Percentiles rank a stretch among this genome's conserved stretches.
These are phyloP conservation scores for Platichthys stellatus DNA, from an alignment of 2,113 vertebrate genomes.

Conservation along the genomic window DNA sequence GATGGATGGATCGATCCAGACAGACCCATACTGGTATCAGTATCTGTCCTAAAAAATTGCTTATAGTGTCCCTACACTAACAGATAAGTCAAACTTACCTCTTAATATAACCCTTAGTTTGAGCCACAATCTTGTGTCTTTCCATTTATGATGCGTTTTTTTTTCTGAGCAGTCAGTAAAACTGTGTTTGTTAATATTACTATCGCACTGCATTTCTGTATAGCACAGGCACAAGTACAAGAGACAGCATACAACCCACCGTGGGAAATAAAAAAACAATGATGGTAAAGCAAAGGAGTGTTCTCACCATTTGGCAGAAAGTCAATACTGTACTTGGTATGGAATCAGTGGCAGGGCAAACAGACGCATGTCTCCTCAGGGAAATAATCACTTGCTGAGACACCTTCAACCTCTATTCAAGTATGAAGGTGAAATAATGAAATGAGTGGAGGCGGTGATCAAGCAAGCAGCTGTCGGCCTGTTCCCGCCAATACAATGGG, in stretches of 20 bases:
- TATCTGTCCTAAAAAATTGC: too few relatives aligned
- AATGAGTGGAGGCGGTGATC: constrained; percentile 66
- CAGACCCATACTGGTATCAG: too few relatives aligned
- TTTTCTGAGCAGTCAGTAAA: too few relatives aligned
- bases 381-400: constrained; percentile 67
- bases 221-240: constrained; percentile 8
- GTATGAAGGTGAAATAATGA: constrained; percentile 76
- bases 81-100: not conserved
- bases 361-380: constrained; percentile 58
- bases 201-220: constrained; percentile 12
- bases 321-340: constrained; percentile 44
- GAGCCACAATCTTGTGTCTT: too few relatives aligned
- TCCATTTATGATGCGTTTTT: too few relatives aligned
- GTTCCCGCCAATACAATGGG: constrained; percentile 37
- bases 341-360: constrained; percentile 27
- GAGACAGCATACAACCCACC: constrained; percentile 6
- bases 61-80: not conserved
- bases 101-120: too few relatives aligned
- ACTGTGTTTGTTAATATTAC: not conserved
- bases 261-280: constrained; percentile 13
- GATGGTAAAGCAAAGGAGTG: constrained; percentile 35
- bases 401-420: constrained; percentile 74
- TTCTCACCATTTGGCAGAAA: constrained; percentile 12
- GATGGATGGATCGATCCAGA: too few relatives aligned
- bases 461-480: constrained; percentile 67